Base-by-base conservation (phyloP, 1,140 invertebrate species). In the Lordiphosa mommai region DNA sequence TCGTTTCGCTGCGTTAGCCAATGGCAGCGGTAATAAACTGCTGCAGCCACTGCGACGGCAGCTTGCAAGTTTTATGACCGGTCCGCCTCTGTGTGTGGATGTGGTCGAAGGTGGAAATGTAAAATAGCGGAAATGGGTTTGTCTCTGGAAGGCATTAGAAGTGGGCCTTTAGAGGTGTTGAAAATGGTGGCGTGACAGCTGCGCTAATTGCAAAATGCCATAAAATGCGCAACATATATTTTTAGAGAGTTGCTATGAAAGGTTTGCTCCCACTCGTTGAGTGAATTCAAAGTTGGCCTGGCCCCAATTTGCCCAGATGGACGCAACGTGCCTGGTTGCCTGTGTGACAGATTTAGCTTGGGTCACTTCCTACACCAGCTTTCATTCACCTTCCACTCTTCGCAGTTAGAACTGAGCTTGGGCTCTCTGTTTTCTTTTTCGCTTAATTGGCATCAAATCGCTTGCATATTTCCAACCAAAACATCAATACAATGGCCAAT, bases 371-470 rank as follows among this genome's bases (percentile, higher is more conserved):
- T 5, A 2, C 34, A 36, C 2, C 10, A 56, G 43, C 10, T 34
- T 4, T 20, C 17, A 20, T 20, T 46, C 16, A 23, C 30, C 23
- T 48, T 13, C 3, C 10, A 38, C 6, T 27, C 12, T 23, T 12
- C 29, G 8, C 17, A 7, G 10, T 13, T 30, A 13, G 32, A 29
- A 20, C 16, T 48, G 16, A 10, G 13, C 36, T n/a, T 29, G 17
- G 17, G 17, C 13, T 7, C 41, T 60, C 34, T 40, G 27, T 55
- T 59, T 23, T 13, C 5, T 37, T 56, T 47, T 30, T 41, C 57
- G 77, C 77, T 82, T 82, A 82, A 82, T 82, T 82, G 77, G 77
- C 77, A 69, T 84, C 77, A 70, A 84, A 82, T 82, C 65, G 77
- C 77, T 82, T 61, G 77, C 61, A 82, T 82, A 82, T 72, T 82